Percentiles rank a stretch among this genome's conserved stretches.
Evolutionary conservation across 2,797 vertebrate species (phyloP).

Genomic region (Toxotes lorentzi): DNA sequence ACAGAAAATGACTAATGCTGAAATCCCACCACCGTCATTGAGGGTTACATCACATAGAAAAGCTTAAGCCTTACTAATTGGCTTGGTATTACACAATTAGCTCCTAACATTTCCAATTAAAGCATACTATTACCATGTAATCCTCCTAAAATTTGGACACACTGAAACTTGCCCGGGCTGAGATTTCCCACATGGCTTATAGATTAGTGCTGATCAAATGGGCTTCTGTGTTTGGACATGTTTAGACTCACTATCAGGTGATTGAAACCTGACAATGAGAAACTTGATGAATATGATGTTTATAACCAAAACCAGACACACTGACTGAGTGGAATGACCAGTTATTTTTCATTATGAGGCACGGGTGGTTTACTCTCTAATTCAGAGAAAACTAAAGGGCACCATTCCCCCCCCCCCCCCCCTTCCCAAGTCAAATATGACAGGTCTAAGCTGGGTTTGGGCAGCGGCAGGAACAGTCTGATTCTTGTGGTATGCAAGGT

Average conservation of each 20-base stretch:
- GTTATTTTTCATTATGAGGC: constrained; percentile 1
- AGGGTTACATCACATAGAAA: constrained; percentile 32
- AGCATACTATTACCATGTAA: constrained; percentile 45
- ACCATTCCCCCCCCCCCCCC: too few species aligned
- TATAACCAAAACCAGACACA: constrained; percentile 22
- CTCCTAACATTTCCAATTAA: constrained; percentile 52
- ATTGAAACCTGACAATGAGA: constrained; percentile 45
- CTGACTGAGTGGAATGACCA: constrained; percentile 1
- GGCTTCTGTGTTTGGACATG: constrained; percentile 18
- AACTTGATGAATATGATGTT: constrained; percentile 28
- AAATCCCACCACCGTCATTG: neutral
- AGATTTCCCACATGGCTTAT: constrained; percentile 57
- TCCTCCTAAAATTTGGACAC: constrained; percentile 49
- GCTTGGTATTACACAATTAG: constrained; percentile 54
- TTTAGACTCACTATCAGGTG: neutral
- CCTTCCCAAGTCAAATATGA: constrained; percentile 11
- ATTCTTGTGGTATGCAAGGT: constrained; percentile 49
- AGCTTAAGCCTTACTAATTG: constrained; percentile 30
- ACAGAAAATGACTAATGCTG: neutral
- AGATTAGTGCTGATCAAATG: constrained; percentile 63
- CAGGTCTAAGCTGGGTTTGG: constrained; percentile 23
- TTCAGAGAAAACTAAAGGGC: constrained; percentile 12
- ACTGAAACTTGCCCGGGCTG: constrained; percentile 47
- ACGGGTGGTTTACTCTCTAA: neutral
- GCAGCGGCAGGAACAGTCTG: constrained; percentile 30